Conservation (phyloP, 2,888 invertebrate genomes). For the Monoplex corrugatus region DNA sequence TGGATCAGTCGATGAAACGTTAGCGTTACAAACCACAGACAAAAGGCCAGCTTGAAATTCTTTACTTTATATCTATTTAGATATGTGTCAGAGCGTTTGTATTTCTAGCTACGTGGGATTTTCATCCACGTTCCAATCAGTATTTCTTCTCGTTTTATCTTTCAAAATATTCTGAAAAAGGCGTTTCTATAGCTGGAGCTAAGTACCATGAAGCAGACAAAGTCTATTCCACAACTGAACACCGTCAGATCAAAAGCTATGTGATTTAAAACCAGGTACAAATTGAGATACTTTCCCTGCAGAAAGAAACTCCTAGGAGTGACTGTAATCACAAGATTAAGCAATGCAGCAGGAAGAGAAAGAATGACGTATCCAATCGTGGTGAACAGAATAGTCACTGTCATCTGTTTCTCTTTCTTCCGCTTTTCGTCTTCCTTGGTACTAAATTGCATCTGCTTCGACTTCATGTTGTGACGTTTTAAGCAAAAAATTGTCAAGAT, state of each 20-base stretch:
- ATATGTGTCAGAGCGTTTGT: too few relatives aligned
- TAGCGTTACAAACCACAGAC: too few relatives aligned
- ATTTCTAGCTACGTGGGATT: too few relatives aligned
- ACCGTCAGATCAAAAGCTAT: neutral
- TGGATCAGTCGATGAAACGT: too few relatives aligned
- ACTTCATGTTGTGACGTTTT: slow-evolving; percentile 2
- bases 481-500: neutral
- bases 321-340: neutral
- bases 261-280: neutral
- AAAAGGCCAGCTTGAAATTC: too few relatives aligned
- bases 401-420: neutral
- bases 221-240: neutral
- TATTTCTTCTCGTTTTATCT: too few relatives aligned
- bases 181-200: neutral
- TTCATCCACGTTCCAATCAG: too few relatives aligned
- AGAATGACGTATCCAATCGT: neutral
- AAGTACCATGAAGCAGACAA: neutral
- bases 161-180: neutral
- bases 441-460: neutral
- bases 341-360: neutral
- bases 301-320: neutral
- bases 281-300: neutral
- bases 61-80: too few relatives aligned
- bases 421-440: neutral
- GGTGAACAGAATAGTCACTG: neutral